Conservation (phyloP, 1,140 invertebrate genomes). For the Prorops nasuta region DNA sequence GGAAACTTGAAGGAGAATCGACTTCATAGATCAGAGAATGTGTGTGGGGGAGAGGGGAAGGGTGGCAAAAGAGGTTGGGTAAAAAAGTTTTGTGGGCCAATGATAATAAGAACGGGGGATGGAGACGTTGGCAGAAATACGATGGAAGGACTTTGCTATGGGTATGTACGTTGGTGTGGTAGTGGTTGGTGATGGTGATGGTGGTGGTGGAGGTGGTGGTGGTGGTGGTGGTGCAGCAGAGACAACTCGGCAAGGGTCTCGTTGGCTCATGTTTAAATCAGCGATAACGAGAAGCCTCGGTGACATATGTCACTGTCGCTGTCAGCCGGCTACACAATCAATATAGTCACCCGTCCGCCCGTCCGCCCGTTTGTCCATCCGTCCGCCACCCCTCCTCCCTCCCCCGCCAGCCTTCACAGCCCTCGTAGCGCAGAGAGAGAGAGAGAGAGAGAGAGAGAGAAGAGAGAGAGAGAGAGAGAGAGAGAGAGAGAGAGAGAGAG, state of each 20-base stretch:
- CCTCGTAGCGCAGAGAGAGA: too few relatives aligned
- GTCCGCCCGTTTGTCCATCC: slow-evolving; percentile 18
- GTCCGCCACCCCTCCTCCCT: too few relatives aligned
- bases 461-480: too few relatives aligned
- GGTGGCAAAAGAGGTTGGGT: neutral
- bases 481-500: too few relatives aligned
- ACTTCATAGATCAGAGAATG: too few relatives aligned
- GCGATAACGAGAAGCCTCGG: slow-evolving; percentile 56
- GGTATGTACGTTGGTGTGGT: too few relatives aligned
- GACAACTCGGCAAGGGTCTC: slow-evolving; percentile 43
- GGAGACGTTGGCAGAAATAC: slow-evolving; percentile 31
- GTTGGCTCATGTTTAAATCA: slow-evolving; percentile 58
- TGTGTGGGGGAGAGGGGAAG: neutral
- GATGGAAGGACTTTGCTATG: too few relatives aligned
- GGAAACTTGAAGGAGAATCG: neutral
- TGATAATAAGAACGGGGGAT: slow-evolving; percentile 29
- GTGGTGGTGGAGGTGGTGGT: neutral
- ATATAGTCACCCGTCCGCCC: slow-evolving; percentile 37
- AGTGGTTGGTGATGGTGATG: neutral
- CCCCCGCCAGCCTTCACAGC: too few relatives aligned
- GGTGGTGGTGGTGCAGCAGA: slow-evolving; percentile 35
- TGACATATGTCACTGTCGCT: slow-evolving; percentile 59
- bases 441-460: too few relatives aligned
- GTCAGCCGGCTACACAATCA: slow-evolving; percentile 53
- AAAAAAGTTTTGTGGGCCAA: slow-evolving; percentile 22